phyloP scores from a whole-genome alignment of 2,113 vertebrate species.

The Percopsis transmontana region DNA sequence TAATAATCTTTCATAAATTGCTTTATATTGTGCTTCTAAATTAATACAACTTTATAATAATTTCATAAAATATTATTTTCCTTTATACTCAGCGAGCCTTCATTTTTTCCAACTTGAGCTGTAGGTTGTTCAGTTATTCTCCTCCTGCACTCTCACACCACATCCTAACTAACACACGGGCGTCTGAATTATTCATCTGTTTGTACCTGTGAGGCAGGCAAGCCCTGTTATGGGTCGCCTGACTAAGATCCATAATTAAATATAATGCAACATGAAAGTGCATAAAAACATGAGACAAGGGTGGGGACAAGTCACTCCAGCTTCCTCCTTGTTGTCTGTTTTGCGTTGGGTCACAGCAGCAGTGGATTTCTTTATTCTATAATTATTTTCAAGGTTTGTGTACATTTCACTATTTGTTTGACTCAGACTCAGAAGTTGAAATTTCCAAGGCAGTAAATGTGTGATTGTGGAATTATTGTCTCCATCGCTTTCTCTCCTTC shows the following conservation, averaged over 20 bases:
- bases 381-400: constrained; percentile 22
- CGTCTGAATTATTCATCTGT: constrained; percentile 79
- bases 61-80: constrained; percentile 1
- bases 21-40: not conserved
- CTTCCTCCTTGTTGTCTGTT: constrained; percentile 57
- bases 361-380: constrained; percentile 45
- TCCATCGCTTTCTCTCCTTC: constrained; percentile 18
- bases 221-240: constrained; percentile 71
- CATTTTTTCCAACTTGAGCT: constrained; percentile 6
- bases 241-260: constrained; percentile 82
- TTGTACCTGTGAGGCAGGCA: constrained; percentile 80
- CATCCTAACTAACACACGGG: constrained; percentile 60
- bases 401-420: constrained; percentile 20
- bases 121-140: constrained; percentile 42
- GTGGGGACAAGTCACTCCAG: constrained; percentile 68
- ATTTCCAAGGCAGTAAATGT: constrained; percentile 36
- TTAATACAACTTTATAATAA: not conserved
- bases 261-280: constrained; percentile 81
- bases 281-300: constrained; percentile 76
- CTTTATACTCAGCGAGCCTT: constrained; percentile 63
- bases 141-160: constrained; percentile 59
- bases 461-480: constrained; percentile 57
- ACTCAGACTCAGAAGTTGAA: constrained; percentile 43
- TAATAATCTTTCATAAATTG: not conserved
- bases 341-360: constrained; percentile 63